These are phyloP conservation scores for Rotaria magnacalcarata DNA, from an alignment of 2,888 invertebrate genomes.

Conservation along the genomic window DNA sequence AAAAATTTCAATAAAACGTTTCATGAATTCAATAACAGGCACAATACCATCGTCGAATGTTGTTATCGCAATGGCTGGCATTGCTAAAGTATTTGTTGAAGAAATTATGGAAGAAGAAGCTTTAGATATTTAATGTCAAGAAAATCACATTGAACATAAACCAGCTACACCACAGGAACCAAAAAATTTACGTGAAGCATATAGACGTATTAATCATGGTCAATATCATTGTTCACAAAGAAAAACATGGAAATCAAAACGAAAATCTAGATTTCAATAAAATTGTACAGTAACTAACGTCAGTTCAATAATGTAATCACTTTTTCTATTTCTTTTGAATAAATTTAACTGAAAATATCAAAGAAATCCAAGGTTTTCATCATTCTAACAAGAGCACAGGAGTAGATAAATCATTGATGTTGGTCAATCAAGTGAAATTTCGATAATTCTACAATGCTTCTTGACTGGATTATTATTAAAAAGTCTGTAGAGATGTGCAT, in stretches of 20 bases:
- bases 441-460: no score
- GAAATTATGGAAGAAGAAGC: constrained; percentile 99
- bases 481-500: no score
- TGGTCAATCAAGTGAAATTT: no score
- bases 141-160: not conserved
- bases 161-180: constrained; percentile 39
- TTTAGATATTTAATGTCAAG: constrained; percentile 54
- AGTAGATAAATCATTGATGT: no score
- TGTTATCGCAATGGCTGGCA: constrained; percentile 98
- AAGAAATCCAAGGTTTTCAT: no score
- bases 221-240: not conserved
- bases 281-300: not conserved
- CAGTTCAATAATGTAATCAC: no score
- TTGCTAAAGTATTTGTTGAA: constrained; percentile 96
- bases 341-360: no score
- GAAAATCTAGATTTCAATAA: not conserved
- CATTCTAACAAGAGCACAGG: no score
- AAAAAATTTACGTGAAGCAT: constrained; percentile 45
- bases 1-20: constrained; percentile 88
- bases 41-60: constrained; percentile 95
- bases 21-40: constrained; percentile 78
- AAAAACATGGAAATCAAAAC: constrained; percentile 24
- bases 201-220: constrained; percentile 37
- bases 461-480: no score
- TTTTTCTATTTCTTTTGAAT: not conserved